A percentile compares a stretch with the other conserved stretches of the same genome.
Conservation (phyloP, 2,888 invertebrate genomes). For the Leptinotarsa peninsularis region DNA sequence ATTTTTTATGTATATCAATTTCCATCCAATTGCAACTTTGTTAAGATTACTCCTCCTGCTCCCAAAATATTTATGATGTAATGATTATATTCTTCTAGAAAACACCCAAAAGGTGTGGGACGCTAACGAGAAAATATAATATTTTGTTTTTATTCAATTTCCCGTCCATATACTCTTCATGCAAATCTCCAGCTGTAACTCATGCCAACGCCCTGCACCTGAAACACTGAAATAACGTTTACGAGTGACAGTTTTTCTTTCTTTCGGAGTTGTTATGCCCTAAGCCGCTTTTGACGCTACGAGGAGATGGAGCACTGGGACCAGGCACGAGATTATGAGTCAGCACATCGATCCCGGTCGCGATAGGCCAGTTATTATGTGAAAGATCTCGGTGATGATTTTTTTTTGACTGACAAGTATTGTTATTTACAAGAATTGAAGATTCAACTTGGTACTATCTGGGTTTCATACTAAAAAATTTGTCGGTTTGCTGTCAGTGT, state of each 20-base stretch:
- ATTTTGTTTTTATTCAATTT: constrained; percentile 1
- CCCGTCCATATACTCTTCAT: neutral
- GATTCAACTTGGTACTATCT: no score
- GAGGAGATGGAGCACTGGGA: constrained; percentile 5
- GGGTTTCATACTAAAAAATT: no score
- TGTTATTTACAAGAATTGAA: no score
- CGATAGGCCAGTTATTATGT: constrained; percentile 10
- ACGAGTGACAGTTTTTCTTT: constrained; percentile 11
- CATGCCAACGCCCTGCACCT: constrained; percentile 9
- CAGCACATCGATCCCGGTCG: constrained; percentile 11
- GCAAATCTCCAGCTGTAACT: neutral
- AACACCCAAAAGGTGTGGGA: neutral
- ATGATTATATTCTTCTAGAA: neutral
- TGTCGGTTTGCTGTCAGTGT: no score
- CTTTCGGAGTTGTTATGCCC: constrained; percentile 4
- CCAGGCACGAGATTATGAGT: constrained; percentile 15
- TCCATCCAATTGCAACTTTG: no score
- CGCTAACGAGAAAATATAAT: neutral
- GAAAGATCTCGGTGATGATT: neutral
- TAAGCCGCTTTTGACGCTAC: constrained; percentile 9
- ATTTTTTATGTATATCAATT: no score
- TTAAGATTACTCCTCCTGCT: no score
- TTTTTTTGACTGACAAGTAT: neutral
- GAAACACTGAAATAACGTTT: constrained; percentile 17
- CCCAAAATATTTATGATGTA: no score